Base-by-base conservation (phyloP, 23 tunicate genomes). In the Clavelina lepadiformis region DNA sequence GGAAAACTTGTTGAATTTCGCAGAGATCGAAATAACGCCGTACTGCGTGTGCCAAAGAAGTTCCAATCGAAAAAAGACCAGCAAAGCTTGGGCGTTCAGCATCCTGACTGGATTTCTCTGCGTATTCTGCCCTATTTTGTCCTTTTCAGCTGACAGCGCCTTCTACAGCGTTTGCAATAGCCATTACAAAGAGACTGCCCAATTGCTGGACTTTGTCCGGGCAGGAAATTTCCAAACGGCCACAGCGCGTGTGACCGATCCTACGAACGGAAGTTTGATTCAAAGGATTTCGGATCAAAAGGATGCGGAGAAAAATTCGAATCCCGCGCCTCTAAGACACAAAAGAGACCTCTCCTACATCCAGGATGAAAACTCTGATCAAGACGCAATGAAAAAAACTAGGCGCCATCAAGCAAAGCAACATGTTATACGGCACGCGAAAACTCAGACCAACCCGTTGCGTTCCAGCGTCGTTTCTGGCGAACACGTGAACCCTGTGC, bases 131-230 rank as follows among this genome's bases (percentile, higher is more conserved):
- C 95, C 95, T 22, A 35, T 86, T 3, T 45, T 54, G 23, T 86
- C 95, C 0, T 86, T 86, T 36, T 45, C 51, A 11, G 82, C 86
- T 49, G 95, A 86, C 80, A 80, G 78, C 0, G 66, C 85, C 3
- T 86, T 86, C 52, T 86, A 79, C 67, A 58, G 78, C 60, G 58
- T 62, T 38, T 86, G 95, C 69, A 78, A 76, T 54, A 76, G 72
- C 37, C 95, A 86, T 57, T 86, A 78, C 74, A 86, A 86, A 41
- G 80, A 86, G 25, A 86, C 95, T 18, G 77, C 68, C 4, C 56
- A 79, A 29, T 34, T 86, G 27, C 57, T 86, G 35, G 58, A 62
- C 3, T 24, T 61, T 15, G 93, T 77, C 3, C n/a, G 26, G n/a
- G 4, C 30, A 63, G 25, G 7, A 63, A 19, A 6, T 24, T 27